Evolutionary conservation across 2,888 invertebrate genomes (phyloP).

Genomic region (Cordilura impudica): DNA sequence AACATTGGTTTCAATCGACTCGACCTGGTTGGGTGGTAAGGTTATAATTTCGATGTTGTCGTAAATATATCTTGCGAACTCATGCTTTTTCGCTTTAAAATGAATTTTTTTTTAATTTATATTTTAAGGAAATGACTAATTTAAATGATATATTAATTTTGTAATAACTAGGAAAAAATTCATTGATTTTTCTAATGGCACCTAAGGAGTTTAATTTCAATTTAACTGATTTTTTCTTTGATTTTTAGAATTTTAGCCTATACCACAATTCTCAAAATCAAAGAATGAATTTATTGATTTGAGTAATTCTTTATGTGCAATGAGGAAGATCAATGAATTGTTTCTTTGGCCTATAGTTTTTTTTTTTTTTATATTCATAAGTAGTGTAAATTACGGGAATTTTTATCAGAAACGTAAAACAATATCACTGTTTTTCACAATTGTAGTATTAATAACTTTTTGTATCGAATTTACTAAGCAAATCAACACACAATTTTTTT

Average conservation of each 20-base stretch:
- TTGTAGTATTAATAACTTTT: too few relatives aligned
- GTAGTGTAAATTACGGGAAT: too few relatives aligned
- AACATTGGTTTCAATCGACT: conserved; percentile 32
- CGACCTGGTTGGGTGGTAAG: conserved; percentile 28
- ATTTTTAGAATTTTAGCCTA: conserved; percentile 15
- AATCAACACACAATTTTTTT: too few relatives aligned
- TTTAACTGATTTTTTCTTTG: conserved; percentile 7
- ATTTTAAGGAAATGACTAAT: conserved; percentile 25
- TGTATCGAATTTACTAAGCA: too few relatives aligned
- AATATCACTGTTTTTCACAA: too few relatives aligned
- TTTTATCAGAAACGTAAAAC: too few relatives aligned
- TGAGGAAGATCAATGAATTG: too few relatives aligned
- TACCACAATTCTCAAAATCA: conserved; percentile 19
- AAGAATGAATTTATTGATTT: too few relatives aligned
- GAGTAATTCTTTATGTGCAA: too few relatives aligned
- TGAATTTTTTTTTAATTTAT: conserved; percentile 30
- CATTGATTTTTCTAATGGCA: conserved; percentile 17
- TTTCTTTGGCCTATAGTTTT: too few relatives aligned
- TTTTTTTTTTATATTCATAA: too few relatives aligned
- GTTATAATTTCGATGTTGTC: too few relatives aligned
- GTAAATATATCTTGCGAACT: conserved; percentile 35
- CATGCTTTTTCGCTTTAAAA: conserved; percentile 39
- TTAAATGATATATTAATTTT: conserved; percentile 22
- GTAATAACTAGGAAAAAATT: conserved; percentile 4
- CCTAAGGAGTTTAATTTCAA: conserved; percentile 6